Evolutionary conservation across 1,140 invertebrate genomes (phyloP).

Genomic region (Alviniconcha marisindica): DNA sequence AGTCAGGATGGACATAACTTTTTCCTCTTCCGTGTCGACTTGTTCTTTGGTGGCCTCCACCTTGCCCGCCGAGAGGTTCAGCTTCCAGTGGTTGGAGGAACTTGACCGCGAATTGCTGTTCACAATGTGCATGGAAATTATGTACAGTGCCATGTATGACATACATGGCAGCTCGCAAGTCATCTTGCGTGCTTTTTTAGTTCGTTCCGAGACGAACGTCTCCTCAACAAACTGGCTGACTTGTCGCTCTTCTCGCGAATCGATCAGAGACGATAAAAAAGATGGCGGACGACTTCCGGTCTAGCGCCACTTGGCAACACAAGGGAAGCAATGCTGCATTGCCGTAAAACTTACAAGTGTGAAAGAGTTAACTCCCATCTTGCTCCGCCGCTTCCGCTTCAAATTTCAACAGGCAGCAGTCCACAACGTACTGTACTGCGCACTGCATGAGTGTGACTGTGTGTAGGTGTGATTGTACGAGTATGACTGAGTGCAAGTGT

Average conservation of each 20-base stretch:
- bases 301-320: not conserved
- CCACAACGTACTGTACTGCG: no score
- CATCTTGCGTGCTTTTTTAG: slow-evolving; percentile 34
- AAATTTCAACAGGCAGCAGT: no score
- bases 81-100: slow-evolving; percentile 82
- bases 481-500: not conserved
- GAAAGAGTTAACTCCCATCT: not conserved
- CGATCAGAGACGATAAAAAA: slow-evolving; percentile 7
- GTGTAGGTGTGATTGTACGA: not conserved
- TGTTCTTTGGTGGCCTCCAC: slow-evolving; percentile 79
- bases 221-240: not conserved
- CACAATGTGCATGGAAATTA: slow-evolving; percentile 82
- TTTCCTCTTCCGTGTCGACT: slow-evolving; percentile 49
- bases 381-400: no score
- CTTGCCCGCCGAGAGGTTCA: slow-evolving; percentile 78
- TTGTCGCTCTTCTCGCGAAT: not conserved
- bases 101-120: slow-evolving; percentile 83
- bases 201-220: not conserved
- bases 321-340: not conserved
- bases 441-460: not conserved
- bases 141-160: slow-evolving; percentile 75
- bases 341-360: not conserved
- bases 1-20: slow-evolving; percentile 70
- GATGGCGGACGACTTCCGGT: not conserved
- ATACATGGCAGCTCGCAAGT: slow-evolving; percentile 69